These are phyloP conservation scores for Aphidius gifuensis DNA, from an alignment of 1,140 invertebrate species.

Conservation along the genomic window DNA sequence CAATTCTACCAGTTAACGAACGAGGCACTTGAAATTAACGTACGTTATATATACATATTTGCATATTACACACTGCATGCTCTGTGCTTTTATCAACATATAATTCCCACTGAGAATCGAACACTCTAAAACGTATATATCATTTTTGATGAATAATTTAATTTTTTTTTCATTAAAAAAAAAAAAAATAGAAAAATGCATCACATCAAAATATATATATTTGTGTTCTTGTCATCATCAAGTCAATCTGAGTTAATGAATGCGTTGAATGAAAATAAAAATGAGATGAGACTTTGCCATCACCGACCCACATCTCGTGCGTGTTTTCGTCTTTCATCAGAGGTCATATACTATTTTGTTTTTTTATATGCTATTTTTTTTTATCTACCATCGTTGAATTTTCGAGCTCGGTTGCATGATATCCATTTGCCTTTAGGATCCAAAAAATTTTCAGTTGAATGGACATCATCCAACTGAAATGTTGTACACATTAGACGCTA, in stretches of 20 bases:
- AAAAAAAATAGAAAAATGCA: too few species aligned
- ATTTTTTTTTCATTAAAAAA: too few species aligned
- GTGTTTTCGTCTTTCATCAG: conserved; percentile 14
- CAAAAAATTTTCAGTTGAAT: conserved; percentile 2
- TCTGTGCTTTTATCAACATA: too few species aligned
- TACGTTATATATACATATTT: too few species aligned
- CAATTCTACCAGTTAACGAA: too few species aligned
- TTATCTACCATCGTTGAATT: conserved; percentile 13
- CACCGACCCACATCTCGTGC: conserved; percentile 12
- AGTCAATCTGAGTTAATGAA: background rate
- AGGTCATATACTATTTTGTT: background rate
- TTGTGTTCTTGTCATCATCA: too few species aligned
- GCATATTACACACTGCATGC: too few species aligned
- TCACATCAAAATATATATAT: too few species aligned
- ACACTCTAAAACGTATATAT: too few species aligned
- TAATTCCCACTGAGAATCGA: too few species aligned
- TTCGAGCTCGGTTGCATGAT: background rate
- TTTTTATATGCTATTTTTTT: background rate
- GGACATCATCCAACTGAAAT: conserved; percentile 13
- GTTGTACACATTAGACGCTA: conserved; percentile 5
- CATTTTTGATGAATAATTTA: too few species aligned
- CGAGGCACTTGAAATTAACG: too few species aligned
- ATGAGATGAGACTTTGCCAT: background rate
- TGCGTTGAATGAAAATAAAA: conserved; percentile 1
- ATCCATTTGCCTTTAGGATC: background rate